phyloP scores from a whole-genome alignment of 2,113 vertebrate genomes.

The Megalops atlanticus region DNA sequence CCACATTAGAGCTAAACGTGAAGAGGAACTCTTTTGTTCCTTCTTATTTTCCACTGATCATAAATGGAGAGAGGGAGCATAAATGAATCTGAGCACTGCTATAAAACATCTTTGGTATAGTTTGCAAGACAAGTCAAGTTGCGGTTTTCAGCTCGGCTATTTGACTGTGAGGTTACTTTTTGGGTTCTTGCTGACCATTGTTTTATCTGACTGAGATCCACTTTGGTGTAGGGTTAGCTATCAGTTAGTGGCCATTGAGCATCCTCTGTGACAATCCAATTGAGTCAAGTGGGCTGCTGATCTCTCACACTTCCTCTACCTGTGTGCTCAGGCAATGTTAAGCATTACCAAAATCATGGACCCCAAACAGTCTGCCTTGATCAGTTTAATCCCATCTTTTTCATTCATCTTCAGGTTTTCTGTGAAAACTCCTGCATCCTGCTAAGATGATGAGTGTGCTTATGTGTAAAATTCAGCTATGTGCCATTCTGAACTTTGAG shows the following conservation, averaged over 20 bases:
- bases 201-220: not conserved
- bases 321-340: not conserved
- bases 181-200: not conserved
- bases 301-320: not conserved
- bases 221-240: not conserved
- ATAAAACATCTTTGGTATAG: too few species aligned
- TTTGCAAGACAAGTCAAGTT: too few species aligned
- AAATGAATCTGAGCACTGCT: too few species aligned
- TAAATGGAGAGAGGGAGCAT: too few species aligned
- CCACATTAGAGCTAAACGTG: too few species aligned
- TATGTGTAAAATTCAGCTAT: not conserved
- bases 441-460: not conserved
- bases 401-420: not conserved
- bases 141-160: too few species aligned
- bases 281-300: not conserved
- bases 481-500: not conserved
- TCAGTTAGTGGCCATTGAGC: not conserved
- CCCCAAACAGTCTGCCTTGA: not conserved
- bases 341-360: slow-evolving; percentile 10
- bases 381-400: not conserved
- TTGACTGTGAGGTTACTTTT: too few species aligned
- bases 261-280: not conserved
- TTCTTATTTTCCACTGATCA: too few species aligned
- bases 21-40: too few species aligned
- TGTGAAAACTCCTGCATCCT: not conserved